Conservation (phyloP, 2,888 invertebrate genomes). For the Tipula helvola region DNA sequence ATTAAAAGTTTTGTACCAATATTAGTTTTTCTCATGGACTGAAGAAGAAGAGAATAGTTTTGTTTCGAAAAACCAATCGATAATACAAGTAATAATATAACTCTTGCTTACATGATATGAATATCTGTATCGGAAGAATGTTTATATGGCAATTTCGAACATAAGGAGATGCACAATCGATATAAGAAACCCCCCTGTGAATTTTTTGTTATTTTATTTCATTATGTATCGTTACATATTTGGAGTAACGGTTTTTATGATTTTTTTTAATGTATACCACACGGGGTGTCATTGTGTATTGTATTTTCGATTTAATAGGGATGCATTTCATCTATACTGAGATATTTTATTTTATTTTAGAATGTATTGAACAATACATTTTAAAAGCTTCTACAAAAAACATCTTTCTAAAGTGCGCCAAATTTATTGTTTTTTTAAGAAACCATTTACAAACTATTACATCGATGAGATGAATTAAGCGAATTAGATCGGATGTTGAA, state of each 20-base stretch:
- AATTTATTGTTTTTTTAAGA: no score
- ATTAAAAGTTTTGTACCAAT: not conserved
- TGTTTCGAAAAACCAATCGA: not conserved
- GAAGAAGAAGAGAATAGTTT: not conserved
- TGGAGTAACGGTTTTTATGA: not conserved
- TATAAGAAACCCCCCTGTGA: not conserved
- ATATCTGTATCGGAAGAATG: not conserved
- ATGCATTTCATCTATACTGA: no score
- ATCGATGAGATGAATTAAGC: no score
- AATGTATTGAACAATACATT: not conserved
- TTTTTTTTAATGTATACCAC: not conserved
- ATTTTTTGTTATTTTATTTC: not conserved
- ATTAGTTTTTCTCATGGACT: not conserved
- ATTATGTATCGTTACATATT: not conserved
- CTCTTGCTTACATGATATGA: not conserved
- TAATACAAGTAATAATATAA: not conserved
- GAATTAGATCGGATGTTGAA: no score
- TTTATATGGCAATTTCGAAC: not conserved
- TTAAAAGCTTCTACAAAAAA: no score
- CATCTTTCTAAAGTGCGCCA: no score
- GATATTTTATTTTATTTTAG: no score
- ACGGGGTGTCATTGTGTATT: not conserved
- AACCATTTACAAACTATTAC: no score
- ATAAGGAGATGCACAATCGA: not conserved
- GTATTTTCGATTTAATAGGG: not conserved